These are phyloP conservation scores for Allygus modestus DNA, from an alignment of 2,888 invertebrate genomes.

Conservation along the genomic window DNA sequence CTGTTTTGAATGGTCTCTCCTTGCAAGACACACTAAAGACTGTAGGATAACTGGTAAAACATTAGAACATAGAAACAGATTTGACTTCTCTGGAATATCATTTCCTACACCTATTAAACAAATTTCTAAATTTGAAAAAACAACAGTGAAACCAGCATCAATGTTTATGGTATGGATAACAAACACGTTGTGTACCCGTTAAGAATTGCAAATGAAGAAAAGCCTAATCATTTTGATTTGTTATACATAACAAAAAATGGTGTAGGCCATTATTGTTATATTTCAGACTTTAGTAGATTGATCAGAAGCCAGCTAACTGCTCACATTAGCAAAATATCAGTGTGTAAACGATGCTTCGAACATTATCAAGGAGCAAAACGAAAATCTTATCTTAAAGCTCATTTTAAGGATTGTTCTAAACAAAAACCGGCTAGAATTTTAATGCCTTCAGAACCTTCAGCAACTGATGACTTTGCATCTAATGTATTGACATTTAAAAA, in stretches of 20 bases:
- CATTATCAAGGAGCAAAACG: background rate
- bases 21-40: conserved; percentile 18
- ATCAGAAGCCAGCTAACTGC: background rate
- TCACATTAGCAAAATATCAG: background rate
- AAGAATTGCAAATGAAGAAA: conserved; percentile 29
- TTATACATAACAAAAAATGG: conserved; percentile 18
- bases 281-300: conserved; percentile 24
- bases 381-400: background rate
- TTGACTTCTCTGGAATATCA: conserved; percentile 3
- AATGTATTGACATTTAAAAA: conserved; percentile 40
- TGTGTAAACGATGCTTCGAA: conserved; percentile 37
- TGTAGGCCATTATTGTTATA: conserved; percentile 41
- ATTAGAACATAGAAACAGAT: background rate
- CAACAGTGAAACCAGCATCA: conserved; percentile 3
- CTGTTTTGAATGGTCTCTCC: conserved; percentile 42
- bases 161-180: conserved; percentile 36
- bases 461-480: background rate
- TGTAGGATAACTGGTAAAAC: conserved; percentile 13
- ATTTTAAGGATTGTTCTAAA: conserved; percentile 6
- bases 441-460: background rate
- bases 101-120: conserved; percentile 49
- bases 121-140: conserved; percentile 40
- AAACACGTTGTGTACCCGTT: conserved; percentile 14
- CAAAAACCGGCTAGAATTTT: conserved; percentile 25
- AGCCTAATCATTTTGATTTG: conserved; percentile 33